These are phyloP conservation scores for Syngnathus typhle DNA, from an alignment of 2,113 vertebrate species.

Conservation along the genomic window DNA sequence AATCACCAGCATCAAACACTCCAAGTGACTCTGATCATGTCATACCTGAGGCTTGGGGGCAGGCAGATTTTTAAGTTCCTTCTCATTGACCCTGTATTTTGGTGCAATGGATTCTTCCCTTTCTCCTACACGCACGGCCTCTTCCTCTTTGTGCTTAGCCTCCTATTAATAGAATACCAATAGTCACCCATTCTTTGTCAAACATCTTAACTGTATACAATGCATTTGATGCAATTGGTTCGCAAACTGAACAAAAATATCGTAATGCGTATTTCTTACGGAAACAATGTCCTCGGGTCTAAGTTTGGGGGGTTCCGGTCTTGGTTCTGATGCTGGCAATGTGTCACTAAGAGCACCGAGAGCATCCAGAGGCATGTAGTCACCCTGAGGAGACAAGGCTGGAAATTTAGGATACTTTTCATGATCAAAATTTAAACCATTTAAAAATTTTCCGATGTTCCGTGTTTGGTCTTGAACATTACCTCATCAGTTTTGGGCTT, in stretches of 20 bases:
- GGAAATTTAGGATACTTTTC: not conserved
- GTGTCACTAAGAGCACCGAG: constrained; percentile 51
- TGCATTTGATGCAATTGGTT: not conserved
- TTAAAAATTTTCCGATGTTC: not conserved
- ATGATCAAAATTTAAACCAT: not conserved
- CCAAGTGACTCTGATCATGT: not conserved
- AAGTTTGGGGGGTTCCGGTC: constrained; percentile 51
- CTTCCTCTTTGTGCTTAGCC: constrained; percentile 40
- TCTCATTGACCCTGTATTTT: constrained; percentile 53
- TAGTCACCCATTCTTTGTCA: too few species aligned
- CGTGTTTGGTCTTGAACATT: not conserved
- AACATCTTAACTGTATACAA: not conserved
- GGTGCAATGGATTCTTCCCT: constrained; percentile 57
- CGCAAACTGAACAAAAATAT: not conserved
- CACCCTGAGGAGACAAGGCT: constrained; percentile 30
- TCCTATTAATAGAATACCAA: constrained; percentile 39
- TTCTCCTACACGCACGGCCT: constrained; percentile 67
- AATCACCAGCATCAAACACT: not conserved
- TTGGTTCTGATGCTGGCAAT: constrained; percentile 40
- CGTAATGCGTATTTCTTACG: constrained; percentile 28
- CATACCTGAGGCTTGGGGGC: constrained; percentile 58
- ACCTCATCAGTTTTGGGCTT: constrained; percentile 29
- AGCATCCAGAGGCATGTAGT: constrained; percentile 48
- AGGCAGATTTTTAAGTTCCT: constrained; percentile 45
- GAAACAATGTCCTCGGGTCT: constrained; percentile 56